Evolutionary conservation across 2,797 vertebrate genomes (phyloP), one percentile per base, ranked within the genome.

Genomic region (Crypturellus tataupa): DNA sequence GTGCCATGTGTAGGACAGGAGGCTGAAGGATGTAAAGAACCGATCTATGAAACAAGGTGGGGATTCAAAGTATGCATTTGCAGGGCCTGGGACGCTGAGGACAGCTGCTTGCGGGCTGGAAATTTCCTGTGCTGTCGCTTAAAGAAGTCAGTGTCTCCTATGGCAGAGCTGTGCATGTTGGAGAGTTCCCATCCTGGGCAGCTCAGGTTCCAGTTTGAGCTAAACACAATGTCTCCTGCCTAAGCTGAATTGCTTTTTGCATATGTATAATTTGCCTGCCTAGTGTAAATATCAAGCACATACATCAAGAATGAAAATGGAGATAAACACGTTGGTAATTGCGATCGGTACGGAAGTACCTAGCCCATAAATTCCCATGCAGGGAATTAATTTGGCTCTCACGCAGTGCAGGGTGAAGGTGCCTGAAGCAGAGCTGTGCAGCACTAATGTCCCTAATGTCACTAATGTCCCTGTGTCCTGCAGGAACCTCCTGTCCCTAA

Each of bases 391-490:
- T 84, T 93, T 80, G 85, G n/a, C 16, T 17, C 40, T 42, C 25
- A 2, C 68, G 64, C 68, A 62, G 68, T 78, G 80, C 84, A 80
- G 85, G 85, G 87, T 62, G 75, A 86, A 73, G 65, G 71, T 71
- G 86, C 62, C 4, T 62, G 71, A 86, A 63, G 62, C 31, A 2
- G 63, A 68, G 72, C 29, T 42, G 77, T 56, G 12, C 93, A 85
- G 60, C 67, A 59, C 47, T 73, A 44, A 69, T 16, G 58, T 63
- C 89, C 31, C 56, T 31, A 42, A 70, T 85, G 46, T 37, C 67
- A 59, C 47, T 73, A 49, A 69, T 16, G 58, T 62, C 89, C 31
- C 56, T 27, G 46, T 85, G 46, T 93, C 73, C 94, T 93, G 77
- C 24, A 2, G 80, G 60, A 88, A 82, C 33, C 21, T 71, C 77